phyloP scores from a whole-genome alignment of 2,797 vertebrate species.

The Coranthus polyacanthus region DNA sequence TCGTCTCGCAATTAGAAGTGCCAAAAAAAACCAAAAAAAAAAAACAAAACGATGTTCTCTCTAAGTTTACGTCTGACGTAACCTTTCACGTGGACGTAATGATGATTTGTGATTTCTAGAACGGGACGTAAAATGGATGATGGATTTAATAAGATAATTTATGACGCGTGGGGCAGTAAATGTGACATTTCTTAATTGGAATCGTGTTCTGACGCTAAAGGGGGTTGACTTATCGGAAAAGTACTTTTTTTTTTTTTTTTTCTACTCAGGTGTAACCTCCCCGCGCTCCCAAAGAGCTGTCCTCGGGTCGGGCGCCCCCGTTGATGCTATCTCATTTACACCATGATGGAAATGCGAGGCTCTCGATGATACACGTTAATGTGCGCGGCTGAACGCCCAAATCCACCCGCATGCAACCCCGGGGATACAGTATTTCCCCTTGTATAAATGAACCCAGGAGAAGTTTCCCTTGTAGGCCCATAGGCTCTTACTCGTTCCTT shows the following conservation, averaged over 20 bases:
- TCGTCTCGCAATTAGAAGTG: too few relatives aligned
- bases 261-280: slow-evolving; percentile 32
- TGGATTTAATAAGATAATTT: too few relatives aligned
- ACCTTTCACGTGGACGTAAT: too few relatives aligned
- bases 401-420: slow-evolving; percentile 44
- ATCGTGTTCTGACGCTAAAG: background rate
- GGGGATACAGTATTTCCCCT: slow-evolving; percentile 5
- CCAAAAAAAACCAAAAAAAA: too few relatives aligned
- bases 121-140: too few relatives aligned
- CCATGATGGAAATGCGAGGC: slow-evolving; percentile 55
- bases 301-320: slow-evolving; percentile 74
- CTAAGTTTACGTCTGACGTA: too few relatives aligned
- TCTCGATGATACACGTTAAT: slow-evolving; percentile 56
- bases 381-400: slow-evolving; percentile 38
- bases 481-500: background rate
- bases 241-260: slow-evolving; percentile 9
- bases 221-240: background rate
- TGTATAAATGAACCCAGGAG: slow-evolving; percentile 18
- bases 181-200: background rate
- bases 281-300: slow-evolving; percentile 16
- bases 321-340: slow-evolving; percentile 80
- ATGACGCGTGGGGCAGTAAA: too few relatives aligned
- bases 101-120: too few relatives aligned
- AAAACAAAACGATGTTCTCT: too few relatives aligned
- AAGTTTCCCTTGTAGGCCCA: slow-evolving; percentile 33